Percentiles rank a stretch among this genome's conserved stretches.
Evolutionary conservation across 2,113 vertebrate genomes (phyloP).

Genomic region (Dasyurus viverrinus): DNA sequence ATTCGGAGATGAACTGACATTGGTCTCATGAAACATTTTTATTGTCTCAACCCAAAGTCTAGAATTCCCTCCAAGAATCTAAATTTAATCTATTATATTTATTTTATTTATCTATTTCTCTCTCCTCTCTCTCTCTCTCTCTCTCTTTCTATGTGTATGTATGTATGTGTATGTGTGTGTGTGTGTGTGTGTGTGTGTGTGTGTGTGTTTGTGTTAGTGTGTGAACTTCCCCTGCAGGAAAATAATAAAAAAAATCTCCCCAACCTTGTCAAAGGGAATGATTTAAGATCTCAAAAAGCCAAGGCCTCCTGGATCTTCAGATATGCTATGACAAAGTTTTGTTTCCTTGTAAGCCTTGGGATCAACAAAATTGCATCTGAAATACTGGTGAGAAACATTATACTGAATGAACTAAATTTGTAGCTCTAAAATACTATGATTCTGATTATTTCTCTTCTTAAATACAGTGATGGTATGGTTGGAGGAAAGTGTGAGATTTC

Average conservation of each 20-base stretch:
- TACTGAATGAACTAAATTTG: background rate
- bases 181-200: no score
- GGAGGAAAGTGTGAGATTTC: background rate
- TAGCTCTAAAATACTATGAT: background rate
- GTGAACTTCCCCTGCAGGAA: background rate
- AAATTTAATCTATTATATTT: no score
- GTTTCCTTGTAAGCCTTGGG: background rate
- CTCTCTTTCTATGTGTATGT: no score
- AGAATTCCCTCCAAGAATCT: background rate
- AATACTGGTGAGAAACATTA: background rate
- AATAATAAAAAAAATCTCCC: background rate
- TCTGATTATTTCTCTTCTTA: background rate
- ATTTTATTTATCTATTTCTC: no score
- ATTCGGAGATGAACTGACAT: background rate
- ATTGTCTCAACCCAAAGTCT: background rate
- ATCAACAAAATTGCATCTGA: background rate
- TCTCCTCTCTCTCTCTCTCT: no score
- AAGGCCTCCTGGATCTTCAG: background rate
- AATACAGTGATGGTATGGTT: background rate
- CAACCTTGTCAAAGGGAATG: background rate
- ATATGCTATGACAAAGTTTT: background rate
- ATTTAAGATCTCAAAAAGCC: background rate
- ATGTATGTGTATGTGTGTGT: no score
- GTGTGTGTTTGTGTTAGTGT: no score
- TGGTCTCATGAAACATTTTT: background rate